phyloP scores from a whole-genome alignment of 2,888 invertebrate species.

The Oligia strigilis region DNA sequence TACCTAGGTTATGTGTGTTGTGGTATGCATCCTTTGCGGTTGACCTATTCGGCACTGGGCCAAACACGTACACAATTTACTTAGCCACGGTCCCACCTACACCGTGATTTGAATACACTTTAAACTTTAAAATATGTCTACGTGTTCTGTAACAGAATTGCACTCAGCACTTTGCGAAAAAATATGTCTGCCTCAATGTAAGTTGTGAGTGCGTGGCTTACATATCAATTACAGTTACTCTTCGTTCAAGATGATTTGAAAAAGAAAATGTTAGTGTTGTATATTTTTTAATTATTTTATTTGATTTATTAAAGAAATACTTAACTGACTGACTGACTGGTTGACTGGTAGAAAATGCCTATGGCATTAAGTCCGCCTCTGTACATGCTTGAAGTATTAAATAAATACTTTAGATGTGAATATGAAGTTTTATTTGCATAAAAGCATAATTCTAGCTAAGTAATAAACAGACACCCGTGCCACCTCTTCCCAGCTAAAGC shows the following conservation, averaged over 20 bases:
- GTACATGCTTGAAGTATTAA: too few relatives aligned
- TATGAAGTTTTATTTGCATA: not conserved
- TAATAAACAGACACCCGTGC: not conserved
- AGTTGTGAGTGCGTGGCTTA: constrained; percentile 13
- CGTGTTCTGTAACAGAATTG: constrained; percentile 60
- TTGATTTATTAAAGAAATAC: not conserved
- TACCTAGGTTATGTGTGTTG: constrained; percentile 66
- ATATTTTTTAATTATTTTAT: not conserved
- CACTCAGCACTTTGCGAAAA: constrained; percentile 54
- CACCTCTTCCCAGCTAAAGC: not conserved
- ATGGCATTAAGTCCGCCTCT: too few relatives aligned
- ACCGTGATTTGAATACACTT: constrained; percentile 86
- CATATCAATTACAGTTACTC: not conserved
- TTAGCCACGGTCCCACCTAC: constrained; percentile 81
- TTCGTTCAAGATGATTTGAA: constrained; percentile 5
- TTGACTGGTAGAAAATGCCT: too few relatives aligned
- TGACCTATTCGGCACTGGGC: constrained; percentile 86
- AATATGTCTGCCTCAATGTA: constrained; percentile 31
- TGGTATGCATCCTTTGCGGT: constrained; percentile 77
- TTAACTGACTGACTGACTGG: too few relatives aligned
- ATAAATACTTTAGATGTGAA: not conserved
- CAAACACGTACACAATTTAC: constrained; percentile 90
- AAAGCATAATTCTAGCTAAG: not conserved
- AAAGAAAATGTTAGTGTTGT: constrained; percentile 8
- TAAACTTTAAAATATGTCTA: constrained; percentile 75